Conservation (phyloP, 2,797 vertebrate genomes). For the Hipposideros larvatus region DNA sequence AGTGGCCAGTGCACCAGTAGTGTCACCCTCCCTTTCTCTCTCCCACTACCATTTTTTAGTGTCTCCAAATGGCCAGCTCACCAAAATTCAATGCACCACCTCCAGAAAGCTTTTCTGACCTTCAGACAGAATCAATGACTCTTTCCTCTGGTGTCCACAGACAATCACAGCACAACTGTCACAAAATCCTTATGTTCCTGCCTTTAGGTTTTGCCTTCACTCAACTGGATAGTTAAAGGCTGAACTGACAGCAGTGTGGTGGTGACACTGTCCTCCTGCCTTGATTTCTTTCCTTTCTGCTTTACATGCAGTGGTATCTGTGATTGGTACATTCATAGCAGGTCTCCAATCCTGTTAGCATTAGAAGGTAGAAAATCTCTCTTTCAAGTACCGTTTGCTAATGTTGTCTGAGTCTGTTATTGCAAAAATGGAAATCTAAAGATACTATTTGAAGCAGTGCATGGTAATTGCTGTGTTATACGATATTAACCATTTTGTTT, state of each 20-base stretch:
- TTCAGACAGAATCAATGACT: not conserved
- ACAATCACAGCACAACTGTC: not conserved
- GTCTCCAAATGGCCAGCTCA: not conserved
- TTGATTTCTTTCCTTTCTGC: not conserved
- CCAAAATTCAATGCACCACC: not conserved
- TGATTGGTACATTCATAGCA: not conserved
- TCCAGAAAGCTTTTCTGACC: not conserved
- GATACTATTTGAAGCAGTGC: not conserved
- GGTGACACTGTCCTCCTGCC: not conserved
- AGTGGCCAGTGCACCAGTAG: no score
- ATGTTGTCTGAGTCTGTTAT: not conserved
- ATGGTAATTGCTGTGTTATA: not conserved
- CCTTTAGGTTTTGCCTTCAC: not conserved
- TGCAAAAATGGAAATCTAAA: conserved; percentile 30
- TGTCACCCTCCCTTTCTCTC: no score
- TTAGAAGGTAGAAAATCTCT: conserved; percentile 28
- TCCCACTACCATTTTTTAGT: not conserved
- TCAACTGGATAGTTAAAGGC: not conserved
- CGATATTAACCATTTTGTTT: conserved; percentile 26
- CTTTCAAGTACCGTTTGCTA: not conserved
- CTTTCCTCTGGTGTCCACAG: not conserved
- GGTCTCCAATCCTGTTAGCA: not conserved
- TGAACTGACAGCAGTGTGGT: not conserved
- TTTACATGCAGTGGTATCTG: not conserved
- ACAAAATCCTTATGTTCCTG: not conserved